phyloP scores from a whole-genome alignment of 64 coral and sea anemone genomes.

The Stylophora pistillata region DNA sequence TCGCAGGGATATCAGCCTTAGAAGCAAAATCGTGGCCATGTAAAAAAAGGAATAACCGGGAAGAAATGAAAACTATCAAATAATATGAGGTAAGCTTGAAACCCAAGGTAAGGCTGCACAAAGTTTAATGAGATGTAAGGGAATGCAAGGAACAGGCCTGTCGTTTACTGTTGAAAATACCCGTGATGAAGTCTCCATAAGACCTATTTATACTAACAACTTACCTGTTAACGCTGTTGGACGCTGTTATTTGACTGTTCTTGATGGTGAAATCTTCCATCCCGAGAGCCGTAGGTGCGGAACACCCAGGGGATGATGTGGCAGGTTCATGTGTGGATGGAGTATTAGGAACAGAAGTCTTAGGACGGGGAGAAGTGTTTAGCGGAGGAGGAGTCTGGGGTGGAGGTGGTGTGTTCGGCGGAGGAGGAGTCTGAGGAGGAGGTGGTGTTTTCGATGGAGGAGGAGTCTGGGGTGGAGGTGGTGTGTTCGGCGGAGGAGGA shows the following conservation, averaged over 20 bases:
- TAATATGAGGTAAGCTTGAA: no score
- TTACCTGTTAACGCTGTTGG: slow-evolving; percentile 18
- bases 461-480: not conserved
- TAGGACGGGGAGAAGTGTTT: not conserved
- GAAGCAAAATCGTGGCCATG: no score
- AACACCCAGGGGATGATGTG: not conserved
- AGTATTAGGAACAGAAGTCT: not conserved
- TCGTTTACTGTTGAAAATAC: no score
- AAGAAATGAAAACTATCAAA: no score
- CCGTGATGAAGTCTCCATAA: not conserved
- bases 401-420: not conserved
- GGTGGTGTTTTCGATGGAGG: not conserved
- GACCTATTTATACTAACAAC: not conserved
- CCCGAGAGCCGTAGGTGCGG: slow-evolving; percentile 33
- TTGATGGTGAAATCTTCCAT: slow-evolving; percentile 43
- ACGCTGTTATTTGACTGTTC: slow-evolving; percentile 33
- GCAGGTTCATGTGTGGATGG: not conserved
- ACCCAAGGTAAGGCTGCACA: no score
- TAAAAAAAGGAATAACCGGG: no score
- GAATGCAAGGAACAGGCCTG: no score
- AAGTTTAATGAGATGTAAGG: no score
- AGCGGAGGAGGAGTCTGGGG: not conserved
- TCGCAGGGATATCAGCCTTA: no score
- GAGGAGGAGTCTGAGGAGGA: not conserved
- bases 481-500: slow-evolving; percentile 4